Evolutionary conservation across 2,888 invertebrate genomes (phyloP), one percentile per base, ranked within the genome.

Genomic region (Xanthorhoe designata): DNA sequence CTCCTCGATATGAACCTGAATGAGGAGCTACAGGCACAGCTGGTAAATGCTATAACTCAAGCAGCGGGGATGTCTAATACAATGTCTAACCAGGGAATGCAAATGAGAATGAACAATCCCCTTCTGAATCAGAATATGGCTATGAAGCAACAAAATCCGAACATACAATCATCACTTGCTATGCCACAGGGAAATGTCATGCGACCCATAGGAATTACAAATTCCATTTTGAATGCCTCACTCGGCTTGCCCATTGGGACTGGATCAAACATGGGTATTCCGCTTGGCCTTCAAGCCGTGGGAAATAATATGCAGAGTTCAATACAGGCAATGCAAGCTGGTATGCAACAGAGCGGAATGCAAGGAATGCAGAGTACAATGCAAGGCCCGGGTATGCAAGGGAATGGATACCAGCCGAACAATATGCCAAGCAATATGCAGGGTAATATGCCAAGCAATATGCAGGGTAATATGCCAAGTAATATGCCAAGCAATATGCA

Each of bases 181-280:
- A 71, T 73, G 54, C 81, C 72, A 64, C 77, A 74, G 58, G 76
- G 75, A 57, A 61, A 70, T 58, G 75, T 76, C 32, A 75, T 87
- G 69, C 88, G 88, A 45, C 77, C 83, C 53, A 80, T 88, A 17
- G 90, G 89, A 17, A 86, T 90, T 1, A 81, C 84, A 0, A 91
- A 90, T 68, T 82, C 87, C 1, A 89, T 87, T 18, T 69, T 91
- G 17, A 91, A 90, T 69, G 85, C 88, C 0, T 84, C 89, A 4
- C 67, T 90, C 55, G 88, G 90, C 0, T 61, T 91, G 19, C 82
- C 88, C 0, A 77, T 88, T n/a, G 80, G 80, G 1, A 80, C 81
- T 4, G 65, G 68, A 5, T 61, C 75, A 5, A 82, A 72, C 52
- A 78, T 87, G 66, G 84, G 82, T 2, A 68, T 86, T 61, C 82